Evolutionary conservation across 2,113 vertebrate species (phyloP).

Genomic region (Genyomyrus donnyi): DNA sequence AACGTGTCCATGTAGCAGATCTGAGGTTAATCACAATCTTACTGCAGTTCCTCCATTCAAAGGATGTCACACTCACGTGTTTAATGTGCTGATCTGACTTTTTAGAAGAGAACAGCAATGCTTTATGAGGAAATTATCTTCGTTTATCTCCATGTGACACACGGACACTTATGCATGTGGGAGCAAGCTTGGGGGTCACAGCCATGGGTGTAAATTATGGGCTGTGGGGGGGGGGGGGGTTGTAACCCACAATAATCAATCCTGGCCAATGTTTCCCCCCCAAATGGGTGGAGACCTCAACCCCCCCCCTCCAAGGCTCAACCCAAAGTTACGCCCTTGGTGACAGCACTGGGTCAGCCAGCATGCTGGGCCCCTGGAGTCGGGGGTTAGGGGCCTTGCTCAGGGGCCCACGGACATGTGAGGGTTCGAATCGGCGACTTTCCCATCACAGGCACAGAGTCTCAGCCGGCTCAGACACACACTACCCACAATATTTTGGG

Average conservation of each 20-base stretch:
- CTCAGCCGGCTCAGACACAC: neutral
- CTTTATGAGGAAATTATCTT: neutral
- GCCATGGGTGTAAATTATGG: too few species aligned
- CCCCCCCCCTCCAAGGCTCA: too few species aligned
- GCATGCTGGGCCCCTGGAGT: neutral
- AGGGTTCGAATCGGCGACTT: neutral
- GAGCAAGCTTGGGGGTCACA: neutral
- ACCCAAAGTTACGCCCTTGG: too few species aligned
- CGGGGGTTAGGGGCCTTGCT: neutral
- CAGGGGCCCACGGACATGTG: neutral
- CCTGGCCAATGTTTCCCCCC: too few species aligned
- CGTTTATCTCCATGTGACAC: neutral
- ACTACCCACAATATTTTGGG: neutral
- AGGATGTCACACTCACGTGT: neutral
- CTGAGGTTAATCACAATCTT: neutral
- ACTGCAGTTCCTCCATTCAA: neutral
- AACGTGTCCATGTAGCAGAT: neutral
- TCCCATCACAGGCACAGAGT: neutral
- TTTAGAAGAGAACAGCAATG: neutral
- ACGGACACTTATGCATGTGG: neutral
- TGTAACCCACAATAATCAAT: too few species aligned
- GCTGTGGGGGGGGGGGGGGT: too few species aligned
- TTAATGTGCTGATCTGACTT: neutral
- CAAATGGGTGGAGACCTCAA: too few species aligned
- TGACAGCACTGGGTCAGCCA: neutral